Evolutionary conservation across 2,888 invertebrate species (phyloP), one percentile per base, ranked within the genome.

Genomic region (Cataglyphis altisquamis): DNA sequence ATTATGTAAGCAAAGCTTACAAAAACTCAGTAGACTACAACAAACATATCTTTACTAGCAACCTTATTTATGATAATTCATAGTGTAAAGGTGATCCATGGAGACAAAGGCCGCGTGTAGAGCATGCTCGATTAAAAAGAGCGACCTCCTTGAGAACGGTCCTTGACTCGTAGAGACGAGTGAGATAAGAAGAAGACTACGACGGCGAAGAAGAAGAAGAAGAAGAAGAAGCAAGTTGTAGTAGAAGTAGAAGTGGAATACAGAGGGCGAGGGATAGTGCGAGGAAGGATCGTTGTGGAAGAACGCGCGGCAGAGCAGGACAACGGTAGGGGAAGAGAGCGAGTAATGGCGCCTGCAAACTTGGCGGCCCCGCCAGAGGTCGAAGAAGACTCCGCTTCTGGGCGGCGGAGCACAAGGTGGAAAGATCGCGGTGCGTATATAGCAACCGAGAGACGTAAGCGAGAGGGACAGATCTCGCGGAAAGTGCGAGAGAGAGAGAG

Each of bases 101-200:
- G 88, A 90, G 89, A 91, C 90, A 91, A 89, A 90, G 91, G 81
- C 85, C 83, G 75, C 82, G 82, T 82, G 85, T 89, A 85, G 78
- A 86, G 83, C 85, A 87, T 82, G 84, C 77, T 85, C 84, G 86
- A 92, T 90, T 90, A 91, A 93, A 92, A 92, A 89, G 90, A 92
- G 93, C 94, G 93, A 94, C 94, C 94, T 94, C 94, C 94, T 94
- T 94, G 94, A 94, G 94, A 94, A 94, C 93, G 94, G 94, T 94
- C 94, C 93, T 94, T 94, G 94, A 94, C 94, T 94, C 94, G 92
- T 92, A 90, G 90, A 91, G 91, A 90, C 91, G 87, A 80, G 64
- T 82, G 48, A 83, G 89, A 89, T 88, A 90, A 88, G 89, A 85
- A 83, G 86, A 86, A 86, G 82, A 86, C 83, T 83, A 84, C 77